Evolutionary conservation across 2,113 vertebrate genomes (phyloP), one percentile per base, ranked within the genome.

Genomic region (Phycodurus eques): DNA sequence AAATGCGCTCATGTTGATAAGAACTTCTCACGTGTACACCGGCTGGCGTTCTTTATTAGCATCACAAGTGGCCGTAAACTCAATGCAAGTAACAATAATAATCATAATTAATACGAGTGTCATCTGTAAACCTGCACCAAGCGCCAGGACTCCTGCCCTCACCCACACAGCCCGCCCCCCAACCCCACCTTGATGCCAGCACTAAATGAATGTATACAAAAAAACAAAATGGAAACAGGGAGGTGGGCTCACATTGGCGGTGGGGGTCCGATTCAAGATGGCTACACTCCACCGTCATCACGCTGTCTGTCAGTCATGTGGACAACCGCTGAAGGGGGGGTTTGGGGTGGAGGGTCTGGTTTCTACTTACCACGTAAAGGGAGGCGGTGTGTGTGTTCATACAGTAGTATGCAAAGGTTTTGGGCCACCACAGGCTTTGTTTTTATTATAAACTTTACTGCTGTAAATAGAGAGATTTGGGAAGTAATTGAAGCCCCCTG

Each of bases 341-440:
- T 22, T 2, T 27, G 31, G 9, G n/a, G 22, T 5, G 1, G 14
- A 5, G 67, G 67, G 27, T 15, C 44, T 33, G 49, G 31, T 71
- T 80, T 46, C 71, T 82, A 78, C 81, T 80, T 57, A 79, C 14
- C 56, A 81, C 70, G 74, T 63, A 70, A 31, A 74, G 76, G 63
- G 68, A 80, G 67, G 68, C 17, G 64, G 39, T 33, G 73, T 47
- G 19, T 71, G 46, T 76, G 53, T 59, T 22, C n/a, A 5, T 31
- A 35, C 59, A 61, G 59, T 61, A 35, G 59, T 61, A 10, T 17
- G 13, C 59, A 35, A 35, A 61, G 33, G 31, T 33, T 33, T 61
- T 61, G 27, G 19, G 2, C 53, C 59, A 35, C 27, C 14, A 5
- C 22, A 35, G 12, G 10, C 31, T 61, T 61, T 61, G 14, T 13